A percentile compares a stretch with the other conserved stretches of the same genome.
Conservation (phyloP, 1,140 invertebrate species). For the Monochamus saltuarius region DNA sequence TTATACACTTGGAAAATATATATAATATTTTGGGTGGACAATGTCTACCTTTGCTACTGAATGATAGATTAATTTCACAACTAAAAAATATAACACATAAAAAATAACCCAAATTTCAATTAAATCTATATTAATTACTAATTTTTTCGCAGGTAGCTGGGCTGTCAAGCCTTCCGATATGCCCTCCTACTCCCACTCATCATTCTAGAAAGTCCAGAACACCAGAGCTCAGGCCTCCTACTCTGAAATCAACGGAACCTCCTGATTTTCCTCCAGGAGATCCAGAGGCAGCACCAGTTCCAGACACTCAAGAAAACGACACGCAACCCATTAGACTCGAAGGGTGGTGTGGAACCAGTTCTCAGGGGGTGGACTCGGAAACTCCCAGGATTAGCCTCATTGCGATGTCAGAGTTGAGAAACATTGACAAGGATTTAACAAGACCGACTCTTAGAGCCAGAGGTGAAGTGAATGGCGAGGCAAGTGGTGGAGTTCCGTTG, state of each 20-base stretch:
- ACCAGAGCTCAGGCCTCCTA: constrained; percentile 51
- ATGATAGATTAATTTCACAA: too few relatives aligned
- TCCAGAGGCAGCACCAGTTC: constrained; percentile 48
- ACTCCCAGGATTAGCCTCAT: constrained; percentile 36
- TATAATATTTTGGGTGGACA: too few relatives aligned
- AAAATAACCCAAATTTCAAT: too few relatives aligned
- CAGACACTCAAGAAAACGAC: constrained; percentile 49
- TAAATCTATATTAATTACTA: too few relatives aligned
- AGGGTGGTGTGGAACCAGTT: constrained; percentile 22
- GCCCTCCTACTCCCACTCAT: constrained; percentile 79
- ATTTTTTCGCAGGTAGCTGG: constrained; percentile 10
- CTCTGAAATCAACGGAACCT: constrained; percentile 51
- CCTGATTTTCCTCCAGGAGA: constrained; percentile 43
- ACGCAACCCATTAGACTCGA: constrained; percentile 42
- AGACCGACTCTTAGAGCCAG: constrained; percentile 33
- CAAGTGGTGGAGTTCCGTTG: constrained; percentile 55
- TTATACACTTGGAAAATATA: too few relatives aligned
- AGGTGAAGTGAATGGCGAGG: constrained; percentile 39
- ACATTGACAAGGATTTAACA: constrained; percentile 31
- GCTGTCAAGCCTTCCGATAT: constrained; percentile 54
- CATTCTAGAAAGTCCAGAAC: constrained; percentile 65
- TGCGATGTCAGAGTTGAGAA: constrained; percentile 32
- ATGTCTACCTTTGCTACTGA: too few relatives aligned
- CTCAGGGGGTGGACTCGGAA: constrained; percentile 23
- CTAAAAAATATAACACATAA: too few relatives aligned